phyloP scores from a whole-genome alignment of 2,888 invertebrate species.

The Ectobius pallidus region DNA sequence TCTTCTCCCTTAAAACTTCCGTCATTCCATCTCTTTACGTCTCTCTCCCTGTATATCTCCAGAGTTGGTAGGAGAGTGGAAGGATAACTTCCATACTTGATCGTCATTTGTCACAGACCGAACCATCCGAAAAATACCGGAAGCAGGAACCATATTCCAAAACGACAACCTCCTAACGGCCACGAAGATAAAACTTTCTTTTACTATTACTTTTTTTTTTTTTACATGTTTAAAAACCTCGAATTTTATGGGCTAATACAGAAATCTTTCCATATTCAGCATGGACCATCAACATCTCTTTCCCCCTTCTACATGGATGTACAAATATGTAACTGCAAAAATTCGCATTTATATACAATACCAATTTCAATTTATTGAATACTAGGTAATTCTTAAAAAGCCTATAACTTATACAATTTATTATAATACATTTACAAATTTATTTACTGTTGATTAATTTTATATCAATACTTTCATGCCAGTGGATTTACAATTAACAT shows the following conservation, averaged over 20 bases:
- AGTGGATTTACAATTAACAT: too few species aligned
- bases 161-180: constrained; percentile 28
- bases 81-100: constrained; percentile 27
- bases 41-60: constrained; percentile 2
- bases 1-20: constrained; percentile 21
- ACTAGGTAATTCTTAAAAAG: too few species aligned
- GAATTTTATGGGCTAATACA: constrained; percentile 39
- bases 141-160: constrained; percentile 38
- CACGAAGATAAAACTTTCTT: constrained; percentile 29
- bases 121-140: constrained; percentile 39
- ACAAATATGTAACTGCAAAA: neutral
- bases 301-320: neutral
- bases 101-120: constrained; percentile 38
- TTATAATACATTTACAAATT: too few species aligned
- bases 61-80: constrained; percentile 3
- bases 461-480: too few species aligned
- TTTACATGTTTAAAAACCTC: constrained; percentile 21
- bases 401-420: too few species aligned
- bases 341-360: too few species aligned
- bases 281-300: constrained; percentile 13
- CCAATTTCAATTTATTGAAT: too few species aligned
- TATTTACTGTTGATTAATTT: too few species aligned
- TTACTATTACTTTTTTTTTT: constrained; percentile 23
- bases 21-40: neutral
- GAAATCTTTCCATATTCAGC: constrained; percentile 33